These are phyloP conservation scores for Coenobita brevimanus DNA, from an alignment of 1,140 invertebrate genomes.

Conservation along the genomic window DNA sequence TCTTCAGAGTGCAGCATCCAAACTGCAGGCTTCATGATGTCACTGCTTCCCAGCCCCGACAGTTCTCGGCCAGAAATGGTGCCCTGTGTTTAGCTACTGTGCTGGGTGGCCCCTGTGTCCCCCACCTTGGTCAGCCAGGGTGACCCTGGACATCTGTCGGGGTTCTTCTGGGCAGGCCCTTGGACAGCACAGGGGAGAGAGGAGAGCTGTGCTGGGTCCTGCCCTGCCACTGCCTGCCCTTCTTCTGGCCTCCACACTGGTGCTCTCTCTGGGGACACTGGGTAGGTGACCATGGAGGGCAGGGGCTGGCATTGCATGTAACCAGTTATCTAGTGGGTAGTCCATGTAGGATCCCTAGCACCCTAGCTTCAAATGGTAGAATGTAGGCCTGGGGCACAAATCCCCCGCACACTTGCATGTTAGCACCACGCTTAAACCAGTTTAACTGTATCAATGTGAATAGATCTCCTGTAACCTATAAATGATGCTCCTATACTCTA, in stretches of 20 bases:
- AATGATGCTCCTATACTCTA: constrained; percentile 64
- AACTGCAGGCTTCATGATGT: constrained; percentile 66
- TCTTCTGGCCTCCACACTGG: constrained; percentile 31
- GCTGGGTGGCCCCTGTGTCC: constrained; percentile 25
- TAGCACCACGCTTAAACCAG: constrained; percentile 61
- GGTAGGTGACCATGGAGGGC: constrained; percentile 35
- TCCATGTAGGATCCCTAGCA: constrained; percentile 63
- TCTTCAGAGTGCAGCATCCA: constrained; percentile 61
- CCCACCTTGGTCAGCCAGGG: constrained; percentile 38
- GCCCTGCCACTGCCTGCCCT: constrained; percentile 53
- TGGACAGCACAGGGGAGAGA: constrained; percentile 40
- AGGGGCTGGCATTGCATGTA: constrained; percentile 64
- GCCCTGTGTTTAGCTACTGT: constrained; percentile 15
- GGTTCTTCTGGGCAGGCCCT: constrained; percentile 56
- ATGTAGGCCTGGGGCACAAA: constrained; percentile 67
- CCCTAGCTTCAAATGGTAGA: constrained; percentile 62
- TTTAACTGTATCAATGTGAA: constrained; percentile 67
- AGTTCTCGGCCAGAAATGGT: constrained; percentile 44
- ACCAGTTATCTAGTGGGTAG: constrained; percentile 67
- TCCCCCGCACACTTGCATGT: constrained; percentile 68
- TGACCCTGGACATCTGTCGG: constrained; percentile 51
- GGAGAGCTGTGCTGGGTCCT: constrained; percentile 47
- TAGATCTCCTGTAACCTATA: constrained; percentile 67
- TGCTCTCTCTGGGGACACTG: constrained; percentile 19
- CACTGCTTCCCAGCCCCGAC: constrained; percentile 63